These are phyloP conservation scores for Plodia interpunctella DNA, from an alignment of 1,140 invertebrate species.

Conservation along the genomic window DNA sequence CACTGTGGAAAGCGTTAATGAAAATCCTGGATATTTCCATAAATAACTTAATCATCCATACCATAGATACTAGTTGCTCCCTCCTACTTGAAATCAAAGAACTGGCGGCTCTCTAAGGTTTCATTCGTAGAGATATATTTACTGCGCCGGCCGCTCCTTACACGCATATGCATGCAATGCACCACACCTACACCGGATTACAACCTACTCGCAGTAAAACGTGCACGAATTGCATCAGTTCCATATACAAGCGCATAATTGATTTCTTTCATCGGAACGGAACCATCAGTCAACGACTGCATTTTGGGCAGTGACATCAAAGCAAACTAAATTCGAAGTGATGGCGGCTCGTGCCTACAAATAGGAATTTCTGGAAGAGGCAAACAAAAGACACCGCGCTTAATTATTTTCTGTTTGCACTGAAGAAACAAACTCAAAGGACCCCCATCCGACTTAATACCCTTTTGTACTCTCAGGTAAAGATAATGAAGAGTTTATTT, in stretches of 20 bases:
- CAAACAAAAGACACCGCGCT: conserved; percentile 57
- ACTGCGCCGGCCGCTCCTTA: no score
- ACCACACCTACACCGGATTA: no score
- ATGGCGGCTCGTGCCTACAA: conserved; percentile 23
- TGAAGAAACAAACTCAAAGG: conserved; percentile 50
- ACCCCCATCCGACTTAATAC: conserved; percentile 37
- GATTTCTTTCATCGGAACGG: conserved; percentile 12
- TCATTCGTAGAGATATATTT: no score
- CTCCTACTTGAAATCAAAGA: no score
- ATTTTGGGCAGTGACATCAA: conserved; percentile 29
- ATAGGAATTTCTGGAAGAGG: conserved; percentile 44
- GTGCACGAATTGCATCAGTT: no score
- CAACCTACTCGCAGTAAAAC: no score
- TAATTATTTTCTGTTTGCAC: conserved; percentile 59
- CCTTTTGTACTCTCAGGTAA: conserved; percentile 33
- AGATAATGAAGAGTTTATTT: conserved; percentile 16
- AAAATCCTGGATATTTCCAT: no score
- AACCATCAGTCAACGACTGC: conserved; percentile 8
- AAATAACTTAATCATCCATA: no score
- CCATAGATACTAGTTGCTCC: no score
- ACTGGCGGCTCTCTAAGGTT: no score
- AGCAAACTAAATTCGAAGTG: conserved; percentile 28
- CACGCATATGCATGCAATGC: no score
- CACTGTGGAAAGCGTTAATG: no score
- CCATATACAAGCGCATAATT: conserved; percentile 2